Evolutionary conservation across 92 coral and sea anemone genomes (phyloP), one percentile per base, ranked within the genome.

Genomic region (Palythoa caribaeorum): DNA sequence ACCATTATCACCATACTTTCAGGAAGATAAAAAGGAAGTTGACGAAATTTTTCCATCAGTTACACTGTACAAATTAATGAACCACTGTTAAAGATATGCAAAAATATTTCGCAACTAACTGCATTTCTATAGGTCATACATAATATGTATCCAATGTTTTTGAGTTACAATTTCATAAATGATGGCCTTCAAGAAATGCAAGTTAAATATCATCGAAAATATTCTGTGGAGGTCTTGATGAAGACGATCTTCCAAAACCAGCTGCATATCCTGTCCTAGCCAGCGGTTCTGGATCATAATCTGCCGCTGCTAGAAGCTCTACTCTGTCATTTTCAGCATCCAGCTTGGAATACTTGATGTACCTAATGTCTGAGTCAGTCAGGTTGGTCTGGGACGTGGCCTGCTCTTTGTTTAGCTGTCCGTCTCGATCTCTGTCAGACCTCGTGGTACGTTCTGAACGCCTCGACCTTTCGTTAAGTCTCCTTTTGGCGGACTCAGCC

Each of bases 181-280:
- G 36, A 65, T 17, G 71, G 5, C 71, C 28, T 65, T 85, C 35
- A 81, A 38, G 62, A 36, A 65, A 54, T 14, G 44, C 38, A 12
- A n/a, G 59, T 92, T 60, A 96, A 83, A 97, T 94, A 85, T 97
- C 99, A 90, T 97, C 99, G 86, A 97, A 97, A 50, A 97, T 89
- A 85, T 97, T 97, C 87, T 95, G 96, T 3, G 99, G 99, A 74
- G 94, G 96, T 90, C 93, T 87, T 9, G 91, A 83, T 14, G 94
- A 35, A 38, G 44, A 85, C 16, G 97, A 92, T 83, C 93, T 79
- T 7, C 95, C 91, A 78, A 77, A 93, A 53, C 87, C 84, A 37
- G 77, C 83, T 39, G 89, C 89, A 79, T 35, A 35, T 36, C 87
- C 92, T 35, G 92, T 85, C 48, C 94, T 89, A 40, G 88, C 44